These are phyloP conservation scores for Pogonophryne albipinna DNA, from an alignment of 2,797 vertebrate genomes.

Conservation along the genomic window DNA sequence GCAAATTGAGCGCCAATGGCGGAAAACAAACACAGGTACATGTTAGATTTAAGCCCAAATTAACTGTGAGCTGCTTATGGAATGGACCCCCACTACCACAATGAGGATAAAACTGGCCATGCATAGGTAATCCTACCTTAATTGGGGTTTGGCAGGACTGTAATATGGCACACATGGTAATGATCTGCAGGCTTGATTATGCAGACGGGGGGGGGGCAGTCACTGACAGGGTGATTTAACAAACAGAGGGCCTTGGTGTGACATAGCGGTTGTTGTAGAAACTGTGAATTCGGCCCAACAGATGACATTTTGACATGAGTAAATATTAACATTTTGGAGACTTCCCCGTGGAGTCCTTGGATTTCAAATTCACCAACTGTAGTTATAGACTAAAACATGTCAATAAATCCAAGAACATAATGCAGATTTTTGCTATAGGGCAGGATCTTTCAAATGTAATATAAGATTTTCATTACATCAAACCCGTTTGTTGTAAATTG, in stretches of 20 bases:
- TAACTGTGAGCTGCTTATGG: slow-evolving; percentile 48
- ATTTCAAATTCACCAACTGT: not conserved
- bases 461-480: not conserved
- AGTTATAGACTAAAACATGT: not conserved
- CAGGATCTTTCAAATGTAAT: not conserved
- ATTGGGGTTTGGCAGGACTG: slow-evolving; percentile 64
- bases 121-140: slow-evolving; percentile 73
- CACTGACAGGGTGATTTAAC: slow-evolving; percentile 37
- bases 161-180: slow-evolving; percentile 69
- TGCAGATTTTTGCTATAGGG: not conserved
- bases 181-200: slow-evolving; percentile 69
- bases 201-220: slow-evolving; percentile 36
- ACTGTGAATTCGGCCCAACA: slow-evolving; percentile 25
- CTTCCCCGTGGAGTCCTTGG: not conserved
- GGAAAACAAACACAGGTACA: slow-evolving; percentile 41
- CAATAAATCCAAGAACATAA: not conserved
- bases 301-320: slow-evolving; percentile 14
- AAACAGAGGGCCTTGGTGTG: slow-evolving; percentile 44
- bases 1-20: slow-evolving; percentile 13
- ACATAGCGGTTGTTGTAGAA: not conserved
- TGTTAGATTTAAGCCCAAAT: slow-evolving; percentile 47
- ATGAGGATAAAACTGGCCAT: slow-evolving; percentile 70
- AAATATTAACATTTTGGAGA: slow-evolving; percentile 4
- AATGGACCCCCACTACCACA: slow-evolving; percentile 40
- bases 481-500: not conserved